Evolutionary conservation across 2,888 invertebrate genomes (phyloP).

Genomic region (Vesta saturnalis): DNA sequence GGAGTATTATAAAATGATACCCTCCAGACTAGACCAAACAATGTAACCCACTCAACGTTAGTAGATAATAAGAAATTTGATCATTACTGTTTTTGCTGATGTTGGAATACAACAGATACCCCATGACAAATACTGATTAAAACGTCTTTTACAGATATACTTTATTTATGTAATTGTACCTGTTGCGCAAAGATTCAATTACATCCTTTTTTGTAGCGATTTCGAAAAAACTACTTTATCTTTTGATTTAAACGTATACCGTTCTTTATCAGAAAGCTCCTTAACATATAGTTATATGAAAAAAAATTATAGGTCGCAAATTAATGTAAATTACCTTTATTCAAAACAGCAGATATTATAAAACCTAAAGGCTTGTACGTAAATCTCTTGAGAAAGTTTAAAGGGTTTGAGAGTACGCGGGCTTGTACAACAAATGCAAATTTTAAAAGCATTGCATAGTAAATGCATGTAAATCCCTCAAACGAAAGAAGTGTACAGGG

Average conservation of each 20-base stretch:
- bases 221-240: neutral
- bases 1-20: no score
- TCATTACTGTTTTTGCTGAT: slow-evolving; percentile 21
- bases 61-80: slow-evolving; percentile 29
- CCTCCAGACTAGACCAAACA: no score
- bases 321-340: neutral
- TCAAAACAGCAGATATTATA: neutral
- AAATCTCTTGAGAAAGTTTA: slow-evolving; percentile 5
- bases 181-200: slow-evolving; percentile 1
- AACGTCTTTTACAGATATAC: slow-evolving; percentile 24
- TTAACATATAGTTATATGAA: no score
- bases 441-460: slow-evolving; percentile 30
- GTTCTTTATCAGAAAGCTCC: no score
- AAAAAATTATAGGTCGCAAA: neutral
- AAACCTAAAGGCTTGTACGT: neutral
- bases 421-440: slow-evolving; percentile 22
- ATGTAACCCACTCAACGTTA: no score
- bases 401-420: neutral
- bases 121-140: slow-evolving; percentile 23
- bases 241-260: no score
- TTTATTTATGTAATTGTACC: slow-evolving; percentile 28
- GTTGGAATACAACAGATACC: slow-evolving; percentile 17
- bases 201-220: slow-evolving; percentile 4
- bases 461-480: slow-evolving; percentile 33
- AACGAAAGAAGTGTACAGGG: slow-evolving; percentile 7